These are phyloP conservation scores for Eriosoma lanigerum DNA, from an alignment of 1,140 invertebrate genomes.

Conservation along the genomic window DNA sequence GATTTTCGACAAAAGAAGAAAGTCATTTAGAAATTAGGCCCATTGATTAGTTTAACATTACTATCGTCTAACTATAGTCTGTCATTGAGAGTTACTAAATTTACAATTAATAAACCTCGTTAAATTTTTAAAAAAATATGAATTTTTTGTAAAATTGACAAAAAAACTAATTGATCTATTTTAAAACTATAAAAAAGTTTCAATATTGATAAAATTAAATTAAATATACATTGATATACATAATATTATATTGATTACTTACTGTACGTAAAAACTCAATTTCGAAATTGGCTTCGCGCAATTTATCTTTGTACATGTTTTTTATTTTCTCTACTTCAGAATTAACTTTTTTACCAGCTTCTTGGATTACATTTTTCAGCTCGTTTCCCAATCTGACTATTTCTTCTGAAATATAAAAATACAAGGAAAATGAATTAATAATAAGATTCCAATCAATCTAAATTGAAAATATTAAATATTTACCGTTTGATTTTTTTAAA, in stretches of 20 bases:
- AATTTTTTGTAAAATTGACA: too few relatives aligned
- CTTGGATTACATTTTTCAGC: not conserved
- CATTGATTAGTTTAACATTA: too few relatives aligned
- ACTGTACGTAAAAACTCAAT: constrained; percentile 2
- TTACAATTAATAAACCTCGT: too few relatives aligned
- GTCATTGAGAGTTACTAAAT: too few relatives aligned
- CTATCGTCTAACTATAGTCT: too few relatives aligned
- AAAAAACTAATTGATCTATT: too few relatives aligned
- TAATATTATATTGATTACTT: not conserved
- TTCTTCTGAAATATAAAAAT: not conserved
- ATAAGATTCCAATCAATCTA: not conserved
- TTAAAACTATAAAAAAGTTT: too few relatives aligned
- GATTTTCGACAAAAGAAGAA: too few relatives aligned
- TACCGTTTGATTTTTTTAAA: constrained; percentile 23
- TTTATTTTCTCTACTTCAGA: constrained; percentile 12
- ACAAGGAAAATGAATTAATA: not conserved
- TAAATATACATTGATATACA: not conserved
- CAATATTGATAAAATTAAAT: not conserved
- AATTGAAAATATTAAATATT: not conserved
- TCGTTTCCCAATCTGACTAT: constrained; percentile 1
- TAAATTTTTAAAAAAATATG: too few relatives aligned
- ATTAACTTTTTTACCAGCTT: constrained; percentile 6
- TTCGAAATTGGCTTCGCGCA: not conserved
- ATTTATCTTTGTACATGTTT: constrained; percentile 1
- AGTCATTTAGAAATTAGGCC: too few relatives aligned